Evolutionary conservation across 2,888 invertebrate genomes (phyloP).

Genomic region (Atherix ibis): DNA sequence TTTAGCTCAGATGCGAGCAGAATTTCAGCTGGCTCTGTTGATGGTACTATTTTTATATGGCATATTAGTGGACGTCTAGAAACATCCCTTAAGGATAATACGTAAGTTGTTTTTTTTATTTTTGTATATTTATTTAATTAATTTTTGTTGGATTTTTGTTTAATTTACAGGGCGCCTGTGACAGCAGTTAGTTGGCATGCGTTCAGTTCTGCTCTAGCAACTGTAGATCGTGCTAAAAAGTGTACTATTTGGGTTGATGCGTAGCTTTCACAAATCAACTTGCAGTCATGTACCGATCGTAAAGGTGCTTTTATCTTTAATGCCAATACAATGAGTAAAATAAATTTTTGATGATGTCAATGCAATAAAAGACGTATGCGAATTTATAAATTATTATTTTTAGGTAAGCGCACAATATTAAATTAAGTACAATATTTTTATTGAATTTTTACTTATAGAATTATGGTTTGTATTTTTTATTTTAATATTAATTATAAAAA

Average conservation of each 20-base stretch:
- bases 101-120: slow-evolving; percentile 40
- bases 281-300: no score
- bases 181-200: slow-evolving; percentile 84
- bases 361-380: no score
- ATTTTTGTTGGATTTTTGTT: slow-evolving; percentile 17
- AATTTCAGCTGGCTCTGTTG: slow-evolving; percentile 80
- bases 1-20: slow-evolving; percentile 85
- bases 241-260: slow-evolving; percentile 66
- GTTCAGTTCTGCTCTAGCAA: slow-evolving; percentile 60
- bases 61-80: slow-evolving; percentile 62
- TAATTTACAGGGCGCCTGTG: slow-evolving; percentile 57
- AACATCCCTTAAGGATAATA: slow-evolving; percentile 62
- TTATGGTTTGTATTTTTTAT: no score
- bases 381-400: no score
- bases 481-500: no score
- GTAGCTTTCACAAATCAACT: slow-evolving; percentile 9
- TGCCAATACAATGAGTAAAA: no score
- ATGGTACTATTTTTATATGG: slow-evolving; percentile 89
- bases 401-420: no score
- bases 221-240: slow-evolving; percentile 69
- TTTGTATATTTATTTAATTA: slow-evolving; percentile 6
- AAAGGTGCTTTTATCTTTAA: no score
- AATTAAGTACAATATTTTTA: no score
- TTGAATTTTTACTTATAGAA: no score
- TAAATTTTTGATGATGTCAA: no score